These are phyloP conservation scores for Lasioglossum marginatum DNA, from an alignment of 2,888 invertebrate species.

Conservation along the genomic window DNA sequence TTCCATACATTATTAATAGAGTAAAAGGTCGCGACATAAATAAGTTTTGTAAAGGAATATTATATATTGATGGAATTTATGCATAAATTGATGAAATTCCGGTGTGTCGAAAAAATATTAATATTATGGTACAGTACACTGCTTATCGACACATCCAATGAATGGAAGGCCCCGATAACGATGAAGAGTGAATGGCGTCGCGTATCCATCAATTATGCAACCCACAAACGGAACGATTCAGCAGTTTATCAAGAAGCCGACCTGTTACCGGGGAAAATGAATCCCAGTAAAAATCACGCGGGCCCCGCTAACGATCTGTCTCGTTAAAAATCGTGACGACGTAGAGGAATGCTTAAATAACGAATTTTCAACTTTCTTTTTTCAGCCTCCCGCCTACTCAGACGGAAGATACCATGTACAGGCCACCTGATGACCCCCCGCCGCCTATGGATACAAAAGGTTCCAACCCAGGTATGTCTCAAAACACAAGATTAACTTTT, in stretches of 20 bases:
- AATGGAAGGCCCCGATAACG: not conserved
- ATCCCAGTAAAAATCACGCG: slow-evolving; percentile 33
- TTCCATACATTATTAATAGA: not conserved
- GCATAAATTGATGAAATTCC: too few species aligned
- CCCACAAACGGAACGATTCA: slow-evolving; percentile 38
- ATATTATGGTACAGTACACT: not conserved
- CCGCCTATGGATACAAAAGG: slow-evolving; percentile 93
- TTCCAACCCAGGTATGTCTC: slow-evolving; percentile 88
- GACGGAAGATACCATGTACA: slow-evolving; percentile 94
- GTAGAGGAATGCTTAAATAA: slow-evolving; percentile 33
- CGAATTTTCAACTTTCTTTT: slow-evolving; percentile 56
- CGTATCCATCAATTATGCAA: slow-evolving; percentile 44
- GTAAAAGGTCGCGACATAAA: not conserved
- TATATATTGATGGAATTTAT: too few species aligned
- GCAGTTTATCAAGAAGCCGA: slow-evolving; percentile 34
- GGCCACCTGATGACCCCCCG: slow-evolving; percentile 95
- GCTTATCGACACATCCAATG: not conserved
- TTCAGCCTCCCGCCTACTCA: slow-evolving; percentile 92
- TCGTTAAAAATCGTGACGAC: slow-evolving; percentile 22
- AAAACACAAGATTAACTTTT: not conserved
- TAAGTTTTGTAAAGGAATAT: not conserved
- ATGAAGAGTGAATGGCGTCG: slow-evolving; percentile 17
- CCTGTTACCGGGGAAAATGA: slow-evolving; percentile 24
- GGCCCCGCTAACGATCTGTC: slow-evolving; percentile 37
- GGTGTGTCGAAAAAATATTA: not conserved